phyloP scores from a whole-genome alignment of 2,113 vertebrate species.

The Zosterops borbonicus region DNA sequence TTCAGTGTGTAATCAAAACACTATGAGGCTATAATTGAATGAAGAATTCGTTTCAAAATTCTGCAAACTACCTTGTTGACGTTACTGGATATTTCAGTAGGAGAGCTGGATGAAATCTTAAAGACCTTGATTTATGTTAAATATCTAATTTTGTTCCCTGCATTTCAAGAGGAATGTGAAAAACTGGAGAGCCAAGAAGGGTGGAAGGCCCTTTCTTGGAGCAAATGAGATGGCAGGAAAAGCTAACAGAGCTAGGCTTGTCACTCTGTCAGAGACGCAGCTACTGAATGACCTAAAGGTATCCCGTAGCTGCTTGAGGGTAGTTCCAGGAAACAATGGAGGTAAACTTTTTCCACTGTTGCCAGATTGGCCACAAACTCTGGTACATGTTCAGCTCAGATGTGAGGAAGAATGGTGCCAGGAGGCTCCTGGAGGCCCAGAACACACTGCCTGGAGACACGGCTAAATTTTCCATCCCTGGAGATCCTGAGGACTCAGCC shows the following conservation, averaged over 20 bases:
- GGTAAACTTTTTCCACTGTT: not conserved
- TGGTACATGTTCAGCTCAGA: not conserved
- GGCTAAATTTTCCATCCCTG: not conserved
- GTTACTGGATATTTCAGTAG: not conserved
- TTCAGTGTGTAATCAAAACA: not conserved
- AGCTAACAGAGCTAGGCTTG: not conserved
- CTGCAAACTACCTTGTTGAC: not conserved
- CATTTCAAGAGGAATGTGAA: not conserved
- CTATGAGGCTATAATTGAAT: not conserved
- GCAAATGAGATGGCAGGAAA: not conserved
- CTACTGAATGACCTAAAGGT: not conserved
- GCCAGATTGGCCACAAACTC: not conserved
- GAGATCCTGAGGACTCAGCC: not conserved
- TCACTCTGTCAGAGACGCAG: not conserved
- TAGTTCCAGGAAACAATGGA: not conserved
- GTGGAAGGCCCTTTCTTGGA: not conserved
- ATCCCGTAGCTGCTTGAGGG: not conserved
- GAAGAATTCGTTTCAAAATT: not conserved
- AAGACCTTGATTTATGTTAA: not conserved
- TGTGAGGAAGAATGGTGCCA: accelerated
- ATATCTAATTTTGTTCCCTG: not conserved
- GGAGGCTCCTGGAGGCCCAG: not conserved
- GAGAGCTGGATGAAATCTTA: not conserved
- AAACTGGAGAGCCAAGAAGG: not conserved
- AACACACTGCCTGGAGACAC: not conserved